Conservation (phyloP, 2,888 invertebrate genomes). For the Mactromeris polynyma region DNA sequence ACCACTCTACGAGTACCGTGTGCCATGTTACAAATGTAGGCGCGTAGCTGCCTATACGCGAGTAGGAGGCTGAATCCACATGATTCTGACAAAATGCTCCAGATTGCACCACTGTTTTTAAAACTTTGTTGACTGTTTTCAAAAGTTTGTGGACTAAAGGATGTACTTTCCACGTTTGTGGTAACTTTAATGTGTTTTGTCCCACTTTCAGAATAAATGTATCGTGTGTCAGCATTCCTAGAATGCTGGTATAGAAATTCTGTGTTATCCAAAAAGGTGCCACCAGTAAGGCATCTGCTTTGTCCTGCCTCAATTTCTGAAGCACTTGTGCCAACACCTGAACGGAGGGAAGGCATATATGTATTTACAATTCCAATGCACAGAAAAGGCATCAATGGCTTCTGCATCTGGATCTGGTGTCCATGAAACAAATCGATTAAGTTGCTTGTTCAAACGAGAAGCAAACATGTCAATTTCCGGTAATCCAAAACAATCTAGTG, state of each 20-base stretch:
- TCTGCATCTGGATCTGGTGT: constrained; percentile 42
- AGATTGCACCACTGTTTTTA: too few species aligned
- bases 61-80: too few species aligned
- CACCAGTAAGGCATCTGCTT: constrained; percentile 49
- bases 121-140: too few species aligned
- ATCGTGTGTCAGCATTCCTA: constrained; percentile 37
- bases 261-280: constrained; percentile 43
- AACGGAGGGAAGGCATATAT: constrained; percentile 48
- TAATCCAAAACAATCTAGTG: neutral
- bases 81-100: too few species aligned
- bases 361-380: constrained; percentile 32
- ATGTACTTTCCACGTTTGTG: neutral
- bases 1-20: too few species aligned
- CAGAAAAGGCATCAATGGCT: constrained; percentile 38
- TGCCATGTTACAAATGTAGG: too few species aligned
- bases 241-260: constrained; percentile 40
- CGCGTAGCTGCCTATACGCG: too few species aligned
- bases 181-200: neutral
- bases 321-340: constrained; percentile 36
- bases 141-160: too few species aligned
- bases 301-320: constrained; percentile 43
- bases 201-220: neutral
- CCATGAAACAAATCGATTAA: constrained; percentile 32
- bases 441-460: constrained; percentile 22
- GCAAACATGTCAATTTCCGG: constrained; percentile 24